Evolutionary conservation across 2,113 vertebrate species (phyloP).

Genomic region (Sardina pilchardus): DNA sequence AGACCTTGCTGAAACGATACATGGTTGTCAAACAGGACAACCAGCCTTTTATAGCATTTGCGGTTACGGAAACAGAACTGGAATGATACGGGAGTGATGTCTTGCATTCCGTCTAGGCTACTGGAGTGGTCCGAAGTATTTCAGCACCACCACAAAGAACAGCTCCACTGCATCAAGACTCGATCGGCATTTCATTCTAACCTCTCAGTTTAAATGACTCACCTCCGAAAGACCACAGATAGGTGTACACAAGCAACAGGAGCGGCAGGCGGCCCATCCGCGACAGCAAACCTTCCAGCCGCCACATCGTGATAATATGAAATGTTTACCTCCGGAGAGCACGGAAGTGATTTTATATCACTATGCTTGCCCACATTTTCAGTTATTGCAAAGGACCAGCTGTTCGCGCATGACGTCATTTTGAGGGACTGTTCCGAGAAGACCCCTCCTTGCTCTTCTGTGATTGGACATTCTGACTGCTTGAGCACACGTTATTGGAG

Average conservation of each 20-base stretch:
- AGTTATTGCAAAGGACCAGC: conserved; percentile 73
- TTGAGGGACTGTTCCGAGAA: conserved; percentile 59
- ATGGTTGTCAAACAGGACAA: neutral
- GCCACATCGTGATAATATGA: conserved; percentile 67
- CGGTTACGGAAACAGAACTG: neutral
- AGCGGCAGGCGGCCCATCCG: conserved; percentile 66
- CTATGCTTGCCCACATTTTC: conserved; percentile 77
- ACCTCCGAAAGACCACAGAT: conserved; percentile 73
- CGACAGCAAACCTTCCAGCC: conserved; percentile 60
- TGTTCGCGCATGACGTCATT: conserved; percentile 79
- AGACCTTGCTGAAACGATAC: neutral
- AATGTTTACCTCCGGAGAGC: conserved; percentile 61
- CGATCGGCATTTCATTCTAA: conserved; percentile 32
- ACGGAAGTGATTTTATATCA: conserved; percentile 69
- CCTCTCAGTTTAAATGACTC: conserved; percentile 56
- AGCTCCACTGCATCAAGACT: conserved; percentile 67
- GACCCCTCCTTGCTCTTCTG: conserved; percentile 61
- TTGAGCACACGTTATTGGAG: conserved; percentile 64
- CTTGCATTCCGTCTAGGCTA: neutral
- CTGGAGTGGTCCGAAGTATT: conserved; percentile 51
- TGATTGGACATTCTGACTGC: conserved; percentile 66
- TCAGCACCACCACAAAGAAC: conserved; percentile 76
- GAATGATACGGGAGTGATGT: neutral
- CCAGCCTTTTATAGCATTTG: neutral
- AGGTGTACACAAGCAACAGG: conserved; percentile 70